phyloP scores from a whole-genome alignment of 2,797 vertebrate species.

The Melanitta fusca region DNA sequence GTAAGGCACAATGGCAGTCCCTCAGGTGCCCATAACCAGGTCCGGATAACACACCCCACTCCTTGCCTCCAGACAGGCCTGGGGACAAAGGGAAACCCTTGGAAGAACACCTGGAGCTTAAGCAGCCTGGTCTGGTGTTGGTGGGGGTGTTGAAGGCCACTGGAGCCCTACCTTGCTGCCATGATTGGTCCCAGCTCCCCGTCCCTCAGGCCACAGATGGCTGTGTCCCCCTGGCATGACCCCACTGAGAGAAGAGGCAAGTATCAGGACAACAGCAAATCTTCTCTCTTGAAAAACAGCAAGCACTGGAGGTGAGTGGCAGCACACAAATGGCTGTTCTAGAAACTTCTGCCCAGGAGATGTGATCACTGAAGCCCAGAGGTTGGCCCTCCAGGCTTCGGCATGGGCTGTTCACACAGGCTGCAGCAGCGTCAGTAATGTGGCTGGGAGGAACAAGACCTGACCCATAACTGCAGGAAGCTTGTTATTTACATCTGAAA shows the following conservation, averaged over 20 bases:
- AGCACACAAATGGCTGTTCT: neutral
- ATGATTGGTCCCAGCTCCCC: accelerated
- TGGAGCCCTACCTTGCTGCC: neutral
- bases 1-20: neutral
- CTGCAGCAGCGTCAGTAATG: accelerated
- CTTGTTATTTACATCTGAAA: neutral
- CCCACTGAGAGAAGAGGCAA: accelerated
- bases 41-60: neutral
- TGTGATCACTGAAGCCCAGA: accelerated
- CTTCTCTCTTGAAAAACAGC: neutral
- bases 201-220: neutral
- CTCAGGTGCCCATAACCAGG: neutral
- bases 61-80: neutral
- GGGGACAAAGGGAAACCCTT: neutral
- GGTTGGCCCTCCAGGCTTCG: neutral
- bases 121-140: too few relatives aligned
- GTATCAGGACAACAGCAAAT: neutral
- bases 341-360: neutral
- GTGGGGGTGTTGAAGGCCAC: accelerated
- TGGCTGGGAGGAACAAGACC: neutral
- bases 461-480: neutral
- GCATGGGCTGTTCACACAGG: accelerated
- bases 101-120: neutral
- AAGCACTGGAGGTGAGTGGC: neutral
- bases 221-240: accelerated